Percentiles rank a stretch among this genome's conserved stretches.
These are phyloP conservation scores for Mythimna albipuncta DNA, from an alignment of 2,888 invertebrate species.

Conservation along the genomic window DNA sequence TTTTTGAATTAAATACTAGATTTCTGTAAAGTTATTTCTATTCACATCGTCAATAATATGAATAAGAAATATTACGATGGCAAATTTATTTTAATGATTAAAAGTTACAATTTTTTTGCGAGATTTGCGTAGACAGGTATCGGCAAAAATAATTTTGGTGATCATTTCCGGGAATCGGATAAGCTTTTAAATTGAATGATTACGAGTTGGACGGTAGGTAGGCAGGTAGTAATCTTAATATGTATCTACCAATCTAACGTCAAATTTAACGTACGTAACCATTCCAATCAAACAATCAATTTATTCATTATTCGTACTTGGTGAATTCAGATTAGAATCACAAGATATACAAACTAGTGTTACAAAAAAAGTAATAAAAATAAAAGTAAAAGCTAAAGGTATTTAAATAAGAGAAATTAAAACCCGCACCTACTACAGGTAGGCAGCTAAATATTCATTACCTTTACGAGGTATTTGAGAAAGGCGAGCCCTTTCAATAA, in stretches of 20 bases:
- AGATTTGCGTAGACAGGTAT: background rate
- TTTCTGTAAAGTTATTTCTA: constrained; percentile 8
- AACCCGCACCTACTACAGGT: constrained; percentile 20
- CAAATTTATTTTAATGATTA: background rate
- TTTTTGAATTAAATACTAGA: background rate
- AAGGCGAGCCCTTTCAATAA: constrained; percentile 35
- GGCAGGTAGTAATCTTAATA: too few relatives aligned
- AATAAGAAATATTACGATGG: background rate
- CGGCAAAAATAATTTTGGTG: background rate
- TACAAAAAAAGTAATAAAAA: constrained; percentile 6
- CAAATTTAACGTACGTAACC: too few relatives aligned
- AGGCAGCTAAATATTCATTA: constrained; percentile 28
- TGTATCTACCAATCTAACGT: too few relatives aligned
- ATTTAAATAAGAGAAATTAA: constrained; percentile 31
- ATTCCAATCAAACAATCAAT: too few relatives aligned
- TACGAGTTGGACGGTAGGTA: background rate
- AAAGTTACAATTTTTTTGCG: background rate
- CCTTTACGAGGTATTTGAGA: constrained; percentile 37
- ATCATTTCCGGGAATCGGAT: constrained; percentile 12
- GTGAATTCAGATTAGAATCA: constrained; percentile 13
- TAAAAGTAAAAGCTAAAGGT: constrained; percentile 3
- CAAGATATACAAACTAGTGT: background rate
- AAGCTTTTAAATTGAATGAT: constrained; percentile 25
- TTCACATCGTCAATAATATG: background rate
- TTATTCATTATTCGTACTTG: background rate